A percentile compares a stretch with the other conserved stretches of the same genome.
Evolutionary conservation across 2,113 vertebrate genomes (phyloP).

Genomic region (Raja brachyura): DNA sequence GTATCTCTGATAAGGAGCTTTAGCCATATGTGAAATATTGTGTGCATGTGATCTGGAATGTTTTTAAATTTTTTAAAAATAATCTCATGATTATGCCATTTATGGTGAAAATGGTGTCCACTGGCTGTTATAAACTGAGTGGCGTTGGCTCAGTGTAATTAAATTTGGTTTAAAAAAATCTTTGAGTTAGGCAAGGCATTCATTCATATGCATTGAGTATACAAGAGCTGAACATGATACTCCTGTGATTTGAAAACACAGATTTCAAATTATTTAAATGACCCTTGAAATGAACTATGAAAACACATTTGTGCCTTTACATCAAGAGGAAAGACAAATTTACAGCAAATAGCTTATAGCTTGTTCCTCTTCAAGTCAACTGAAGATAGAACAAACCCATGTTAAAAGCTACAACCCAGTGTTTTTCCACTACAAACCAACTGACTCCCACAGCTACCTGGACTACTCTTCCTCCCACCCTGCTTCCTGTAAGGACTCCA

Average conservation of each 20-base stretch:
- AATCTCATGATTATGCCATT: neutral
- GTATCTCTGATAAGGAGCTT: neutral
- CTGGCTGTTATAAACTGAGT: neutral
- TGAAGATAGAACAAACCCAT: neutral
- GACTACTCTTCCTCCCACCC: no score
- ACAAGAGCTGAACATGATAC: neutral
- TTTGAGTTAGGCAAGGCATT: no score
- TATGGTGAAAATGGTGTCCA: neutral
- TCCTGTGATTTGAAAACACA: neutral
- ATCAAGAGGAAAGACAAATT: neutral
- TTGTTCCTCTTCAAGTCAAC: neutral
- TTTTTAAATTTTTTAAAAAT: neutral
- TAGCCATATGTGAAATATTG: neutral
- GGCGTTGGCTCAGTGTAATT: neutral
- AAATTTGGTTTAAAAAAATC: no score
- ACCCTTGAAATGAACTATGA: neutral
- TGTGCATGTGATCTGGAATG: neutral
- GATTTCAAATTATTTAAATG: neutral
- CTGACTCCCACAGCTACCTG: no score
- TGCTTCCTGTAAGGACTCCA: no score
- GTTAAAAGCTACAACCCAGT: neutral
- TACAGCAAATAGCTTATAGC: neutral
- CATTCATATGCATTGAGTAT: no score
- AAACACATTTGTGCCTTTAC: neutral
- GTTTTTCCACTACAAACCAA: no score